A percentile compares a stretch with the other conserved stretches of the same genome.
These are phyloP conservation scores for Phasianus colchicus DNA, from an alignment of 2,113 vertebrate species.

Conservation along the genomic window DNA sequence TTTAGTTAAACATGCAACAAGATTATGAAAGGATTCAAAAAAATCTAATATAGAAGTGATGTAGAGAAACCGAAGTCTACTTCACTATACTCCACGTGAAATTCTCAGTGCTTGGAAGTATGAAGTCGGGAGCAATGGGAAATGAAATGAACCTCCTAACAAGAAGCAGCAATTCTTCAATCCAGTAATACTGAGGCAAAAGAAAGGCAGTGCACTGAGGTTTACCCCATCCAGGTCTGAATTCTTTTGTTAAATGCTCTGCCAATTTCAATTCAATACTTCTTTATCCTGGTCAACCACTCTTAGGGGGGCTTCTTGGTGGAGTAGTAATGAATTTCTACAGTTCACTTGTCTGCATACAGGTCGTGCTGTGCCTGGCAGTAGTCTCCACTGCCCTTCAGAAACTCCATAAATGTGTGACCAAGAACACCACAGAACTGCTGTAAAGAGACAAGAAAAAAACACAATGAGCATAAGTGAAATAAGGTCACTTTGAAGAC, in stretches of 20 bases:
- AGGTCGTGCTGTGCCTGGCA: constrained; percentile 99
- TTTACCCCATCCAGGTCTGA: constrained; percentile 99
- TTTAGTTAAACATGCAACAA: constrained; percentile 78
- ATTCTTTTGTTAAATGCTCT: constrained; percentile 87
- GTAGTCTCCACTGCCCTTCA: constrained; percentile 99
- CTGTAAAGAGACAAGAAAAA: constrained; percentile 77
- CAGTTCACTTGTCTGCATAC: constrained; percentile 99
- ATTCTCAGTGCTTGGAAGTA: constrained; percentile 80
- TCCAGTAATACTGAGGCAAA: constrained; percentile 94
- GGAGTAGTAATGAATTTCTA: constrained; percentile 87
- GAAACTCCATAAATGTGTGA: constrained; percentile 99
- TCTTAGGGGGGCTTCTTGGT: constrained; percentile 89
- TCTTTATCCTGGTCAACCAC: constrained; percentile 83
- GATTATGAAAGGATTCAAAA: constrained; percentile 72
- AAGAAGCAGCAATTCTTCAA: constrained; percentile 93
- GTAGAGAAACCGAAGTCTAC: constrained; percentile 82
- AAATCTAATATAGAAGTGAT: constrained; percentile 80
- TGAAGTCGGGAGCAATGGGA: constrained; percentile 77
- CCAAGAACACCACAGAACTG: constrained; percentile 99
- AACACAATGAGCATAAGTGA: not conserved
- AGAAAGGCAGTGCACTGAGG: constrained; percentile 92
- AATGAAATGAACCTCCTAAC: constrained; percentile 86
- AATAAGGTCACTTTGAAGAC: not conserved
- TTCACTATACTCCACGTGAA: constrained; percentile 84
- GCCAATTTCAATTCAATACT: constrained; percentile 82